Percentiles rank a stretch among this genome's conserved stretches.
These are phyloP conservation scores for Heloderma charlesbogerti DNA, from an alignment of 2,113 vertebrate genomes.

Conservation along the genomic window DNA sequence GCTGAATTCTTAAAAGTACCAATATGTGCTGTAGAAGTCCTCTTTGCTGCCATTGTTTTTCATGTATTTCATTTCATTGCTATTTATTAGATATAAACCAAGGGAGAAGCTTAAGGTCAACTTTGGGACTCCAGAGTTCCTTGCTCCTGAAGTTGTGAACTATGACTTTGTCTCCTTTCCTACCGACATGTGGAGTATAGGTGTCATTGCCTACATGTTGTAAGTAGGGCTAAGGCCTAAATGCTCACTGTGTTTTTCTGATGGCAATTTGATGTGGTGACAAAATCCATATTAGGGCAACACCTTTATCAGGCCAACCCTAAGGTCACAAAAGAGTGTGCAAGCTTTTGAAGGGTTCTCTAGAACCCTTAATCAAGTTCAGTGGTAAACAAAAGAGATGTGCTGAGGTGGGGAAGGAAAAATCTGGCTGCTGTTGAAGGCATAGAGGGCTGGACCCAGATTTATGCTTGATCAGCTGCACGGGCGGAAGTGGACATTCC, in stretches of 20 bases:
- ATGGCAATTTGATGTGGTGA: slow-evolving; percentile 13
- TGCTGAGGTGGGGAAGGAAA: too few species aligned
- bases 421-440: neutral
- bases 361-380: neutral
- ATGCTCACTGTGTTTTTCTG: slow-evolving; percentile 12
- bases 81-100: slow-evolving; percentile 89
- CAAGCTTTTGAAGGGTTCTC: too few species aligned
- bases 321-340: neutral
- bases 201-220: slow-evolving; percentile 98
- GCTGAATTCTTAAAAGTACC: neutral
- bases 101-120: slow-evolving; percentile 95
- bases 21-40: neutral
- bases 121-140: slow-evolving; percentile 96
- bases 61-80: slow-evolving; percentile 21
- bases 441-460: too few species aligned
- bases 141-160: slow-evolving; percentile 96
- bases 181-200: slow-evolving; percentile 98
- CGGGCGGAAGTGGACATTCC: too few species aligned
- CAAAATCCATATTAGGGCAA: neutral
- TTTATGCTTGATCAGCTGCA: too few species aligned
- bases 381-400: neutral
- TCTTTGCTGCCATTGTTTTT: slow-evolving; percentile 36
- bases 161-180: slow-evolving; percentile 98
- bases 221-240: slow-evolving; percentile 75
- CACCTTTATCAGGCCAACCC: neutral